phyloP scores from a whole-genome alignment of 2,888 invertebrate species.

The Clusia tigrina region DNA sequence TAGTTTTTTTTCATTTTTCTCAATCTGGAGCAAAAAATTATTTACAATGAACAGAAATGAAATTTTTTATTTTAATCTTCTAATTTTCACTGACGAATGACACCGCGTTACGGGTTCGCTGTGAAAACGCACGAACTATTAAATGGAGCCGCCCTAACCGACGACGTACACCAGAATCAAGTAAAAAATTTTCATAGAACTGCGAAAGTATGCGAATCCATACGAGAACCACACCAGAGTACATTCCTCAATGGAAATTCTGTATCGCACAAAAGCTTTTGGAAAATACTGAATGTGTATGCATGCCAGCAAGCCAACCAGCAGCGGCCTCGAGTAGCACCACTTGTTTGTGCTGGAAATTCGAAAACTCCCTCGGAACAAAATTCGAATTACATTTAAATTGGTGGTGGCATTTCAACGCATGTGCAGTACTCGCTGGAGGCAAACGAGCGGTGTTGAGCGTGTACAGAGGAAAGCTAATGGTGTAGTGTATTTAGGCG shows the following conservation, averaged over 20 bases:
- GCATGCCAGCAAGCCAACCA: background rate
- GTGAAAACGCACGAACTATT: constrained; percentile 29
- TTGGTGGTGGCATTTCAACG: background rate
- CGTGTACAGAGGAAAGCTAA: background rate
- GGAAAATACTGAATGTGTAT: background rate
- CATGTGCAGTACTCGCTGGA: constrained; percentile 7
- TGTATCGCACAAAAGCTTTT: constrained; percentile 14
- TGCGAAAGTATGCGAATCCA: background rate
- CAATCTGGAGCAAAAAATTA: too few species aligned
- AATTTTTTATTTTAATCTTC: background rate
- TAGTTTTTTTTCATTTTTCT: too few species aligned
- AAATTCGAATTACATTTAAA: background rate
- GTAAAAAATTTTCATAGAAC: background rate
- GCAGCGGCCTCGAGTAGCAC: background rate
- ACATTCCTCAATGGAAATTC: constrained; percentile 30
- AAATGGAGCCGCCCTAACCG: constrained; percentile 44
- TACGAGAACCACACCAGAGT: background rate
- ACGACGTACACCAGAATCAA: constrained; percentile 23
- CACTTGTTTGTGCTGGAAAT: constrained; percentile 25
- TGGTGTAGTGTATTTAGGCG: background rate
- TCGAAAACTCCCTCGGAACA: constrained; percentile 7
- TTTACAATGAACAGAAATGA: background rate
- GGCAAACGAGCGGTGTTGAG: background rate
- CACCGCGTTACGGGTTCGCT: constrained; percentile 28
- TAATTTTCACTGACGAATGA: constrained; percentile 15